Evolutionary conservation across 2,888 invertebrate genomes (phyloP).

Genomic region (Polyommatus iphigenia): DNA sequence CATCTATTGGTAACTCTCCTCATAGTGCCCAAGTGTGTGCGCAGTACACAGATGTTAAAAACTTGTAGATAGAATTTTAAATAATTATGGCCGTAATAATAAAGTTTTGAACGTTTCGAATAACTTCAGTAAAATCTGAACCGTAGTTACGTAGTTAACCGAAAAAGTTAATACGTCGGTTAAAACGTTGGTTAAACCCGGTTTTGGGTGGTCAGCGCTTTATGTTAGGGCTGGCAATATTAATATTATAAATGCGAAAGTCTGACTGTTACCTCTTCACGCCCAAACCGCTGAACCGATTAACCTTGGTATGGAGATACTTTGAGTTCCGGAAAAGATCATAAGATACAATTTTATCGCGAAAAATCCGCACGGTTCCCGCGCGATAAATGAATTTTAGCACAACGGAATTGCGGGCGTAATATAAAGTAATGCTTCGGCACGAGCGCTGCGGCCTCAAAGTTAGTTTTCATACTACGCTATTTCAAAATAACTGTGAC

Average conservation of each 20-base stretch:
- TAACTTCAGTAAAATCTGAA: slow-evolving; percentile 19
- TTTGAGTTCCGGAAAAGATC: too few relatives aligned
- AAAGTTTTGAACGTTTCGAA: background rate
- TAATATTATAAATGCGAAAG: too few relatives aligned
- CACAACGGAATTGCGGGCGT: background rate
- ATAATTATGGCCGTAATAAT: background rate
- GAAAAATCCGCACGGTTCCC: too few relatives aligned
- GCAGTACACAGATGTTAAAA: background rate
- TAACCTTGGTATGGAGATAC: too few relatives aligned
- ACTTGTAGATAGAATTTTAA: background rate
- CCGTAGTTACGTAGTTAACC: slow-evolving; percentile 1
- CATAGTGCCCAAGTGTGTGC: background rate
- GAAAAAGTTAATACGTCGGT: slow-evolving; percentile 16
- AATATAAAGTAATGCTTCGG: background rate
- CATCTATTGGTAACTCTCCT: too few relatives aligned
- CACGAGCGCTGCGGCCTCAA: background rate
- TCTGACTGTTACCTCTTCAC: too few relatives aligned
- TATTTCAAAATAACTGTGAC: too few relatives aligned
- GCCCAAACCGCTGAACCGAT: too few relatives aligned
- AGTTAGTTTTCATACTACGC: too few relatives aligned
- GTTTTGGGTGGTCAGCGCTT: slow-evolving; percentile 14
- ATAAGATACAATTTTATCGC: background rate
- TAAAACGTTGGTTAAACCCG: slow-evolving; percentile 5
- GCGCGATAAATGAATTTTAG: too few relatives aligned
- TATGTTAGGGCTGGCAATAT: background rate